phyloP scores from a whole-genome alignment of 2,797 vertebrate genomes.

The Tachyglossus aculeatus region DNA sequence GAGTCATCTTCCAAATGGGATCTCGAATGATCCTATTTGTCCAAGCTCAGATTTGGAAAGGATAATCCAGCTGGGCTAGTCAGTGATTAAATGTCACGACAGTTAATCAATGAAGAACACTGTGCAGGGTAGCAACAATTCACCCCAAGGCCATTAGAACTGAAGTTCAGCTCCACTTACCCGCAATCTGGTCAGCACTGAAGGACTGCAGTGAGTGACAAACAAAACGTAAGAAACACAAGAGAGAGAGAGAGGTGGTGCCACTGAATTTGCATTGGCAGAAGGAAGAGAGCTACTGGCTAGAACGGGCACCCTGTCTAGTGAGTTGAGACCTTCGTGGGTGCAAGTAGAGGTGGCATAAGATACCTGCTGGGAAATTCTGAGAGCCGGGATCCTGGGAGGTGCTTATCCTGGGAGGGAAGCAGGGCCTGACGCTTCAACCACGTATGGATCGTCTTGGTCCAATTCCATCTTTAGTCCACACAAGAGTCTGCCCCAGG shows the following conservation, averaged over 20 bases:
- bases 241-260: slow-evolving; percentile 67
- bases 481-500: slow-evolving; percentile 5
- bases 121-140: slow-evolving; percentile 20
- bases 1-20: slow-evolving; percentile 68
- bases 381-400: too few relatives aligned
- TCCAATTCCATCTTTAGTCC: not conserved
- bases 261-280: slow-evolving; percentile 76
- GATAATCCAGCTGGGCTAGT: slow-evolving; percentile 46
- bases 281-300: slow-evolving; percentile 56
- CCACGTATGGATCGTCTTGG: not conserved
- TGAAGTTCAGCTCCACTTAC: slow-evolving; percentile 81
- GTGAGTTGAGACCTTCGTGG: too few relatives aligned
- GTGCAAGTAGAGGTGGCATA: too few relatives aligned
- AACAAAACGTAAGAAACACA: slow-evolving; percentile 53
- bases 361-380: not conserved
- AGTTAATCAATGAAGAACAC: slow-evolving; percentile 33
- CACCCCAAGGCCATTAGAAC: slow-evolving; percentile 20
- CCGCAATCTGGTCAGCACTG: slow-evolving; percentile 91
- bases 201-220: slow-evolving; percentile 80
- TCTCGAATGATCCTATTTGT: slow-evolving; percentile 47
- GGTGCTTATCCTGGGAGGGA: too few relatives aligned
- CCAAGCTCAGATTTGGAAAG: slow-evolving; percentile 61
- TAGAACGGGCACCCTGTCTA: not conserved
- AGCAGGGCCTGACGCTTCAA: not conserved
- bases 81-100: slow-evolving; percentile 54